Conservation (phyloP, 92 coral and sea anemone genomes). For the Zoanthus solanderi region DNA sequence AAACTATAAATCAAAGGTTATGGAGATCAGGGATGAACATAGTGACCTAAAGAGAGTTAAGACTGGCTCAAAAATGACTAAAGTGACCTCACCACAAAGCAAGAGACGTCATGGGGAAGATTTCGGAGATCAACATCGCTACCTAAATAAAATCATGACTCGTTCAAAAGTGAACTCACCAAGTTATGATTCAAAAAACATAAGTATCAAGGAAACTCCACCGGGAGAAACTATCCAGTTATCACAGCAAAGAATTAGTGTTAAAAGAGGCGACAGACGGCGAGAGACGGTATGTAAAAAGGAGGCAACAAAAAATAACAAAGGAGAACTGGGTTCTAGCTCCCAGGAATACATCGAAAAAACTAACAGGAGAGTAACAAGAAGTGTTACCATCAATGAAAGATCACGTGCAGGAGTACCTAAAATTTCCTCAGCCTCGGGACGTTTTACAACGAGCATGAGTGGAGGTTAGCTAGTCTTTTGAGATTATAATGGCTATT, state of each 20-base stretch:
- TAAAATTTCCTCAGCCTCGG: background rate
- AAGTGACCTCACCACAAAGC: no score
- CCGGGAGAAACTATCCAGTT: no score
- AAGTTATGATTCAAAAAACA: no score
- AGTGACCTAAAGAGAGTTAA: background rate
- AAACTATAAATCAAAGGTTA: no score
- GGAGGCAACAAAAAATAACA: background rate
- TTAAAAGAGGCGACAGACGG: no score
- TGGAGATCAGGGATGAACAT: background rate
- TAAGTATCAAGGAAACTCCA: no score
- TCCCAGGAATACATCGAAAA: background rate
- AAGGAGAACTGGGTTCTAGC: background rate
- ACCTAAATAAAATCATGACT: no score
- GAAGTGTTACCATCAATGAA: background rate
- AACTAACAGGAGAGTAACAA: background rate
- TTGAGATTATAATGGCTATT: background rate
- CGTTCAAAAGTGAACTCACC: no score
- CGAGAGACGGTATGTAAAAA: background rate
- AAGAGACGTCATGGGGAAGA: no score
- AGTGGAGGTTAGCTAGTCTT: background rate
- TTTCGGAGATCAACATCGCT: no score
- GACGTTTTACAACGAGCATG: slow-evolving; percentile 25
- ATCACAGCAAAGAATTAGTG: no score
- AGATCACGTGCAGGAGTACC: background rate
- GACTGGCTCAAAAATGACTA: no score